Evolutionary conservation across 2,888 invertebrate species (phyloP), one percentile per base, ranked within the genome.

Genomic region (Neoascia interrupta): DNA sequence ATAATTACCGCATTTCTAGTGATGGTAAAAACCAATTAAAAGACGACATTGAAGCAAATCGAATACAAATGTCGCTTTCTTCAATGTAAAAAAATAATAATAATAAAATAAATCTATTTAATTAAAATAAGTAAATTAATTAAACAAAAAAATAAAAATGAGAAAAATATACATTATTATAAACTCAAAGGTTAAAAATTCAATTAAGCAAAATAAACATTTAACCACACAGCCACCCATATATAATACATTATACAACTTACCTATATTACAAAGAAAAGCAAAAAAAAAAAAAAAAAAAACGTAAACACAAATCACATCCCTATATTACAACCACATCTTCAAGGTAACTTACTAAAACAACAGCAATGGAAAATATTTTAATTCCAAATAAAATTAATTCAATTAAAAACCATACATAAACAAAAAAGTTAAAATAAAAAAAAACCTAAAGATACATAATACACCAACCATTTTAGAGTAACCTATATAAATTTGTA

Each of bases 1-100:
- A 83, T 81, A 82, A 82, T 82, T 83, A 83, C 82, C 83, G 82
- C 82, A 84, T 82, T 83, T 82, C 82, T 82, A 83, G 83, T 83
- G 83, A 83, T 81, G 82, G 81, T 82, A 82, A 82, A 79, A 83
- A 83, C 81, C 82, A 83, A 81, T 82, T 81, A 82, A 83, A 83
- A 81, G 82, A 83, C 75, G 82, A 82, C 76, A 82, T 74, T 81
- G 82, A 81, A 81, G 83, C 75, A 81, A 82, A 82, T 72, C 81
- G 81, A 72, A 70, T 51, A 64, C 73, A 83, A 81, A 75, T 82
- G 81, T 81, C 82, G 81, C 72, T 83, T 82, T 81, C 82, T 83
- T 83, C 82, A 82, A 83, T 83, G 81, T 83, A 83, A 83, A 81
- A 82, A 69, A 68, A 75, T 54, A 79, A 80, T 79, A 80, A 81